phyloP scores from a whole-genome alignment of 2,797 vertebrate species.

The Lutjanus argentimaculatus region DNA sequence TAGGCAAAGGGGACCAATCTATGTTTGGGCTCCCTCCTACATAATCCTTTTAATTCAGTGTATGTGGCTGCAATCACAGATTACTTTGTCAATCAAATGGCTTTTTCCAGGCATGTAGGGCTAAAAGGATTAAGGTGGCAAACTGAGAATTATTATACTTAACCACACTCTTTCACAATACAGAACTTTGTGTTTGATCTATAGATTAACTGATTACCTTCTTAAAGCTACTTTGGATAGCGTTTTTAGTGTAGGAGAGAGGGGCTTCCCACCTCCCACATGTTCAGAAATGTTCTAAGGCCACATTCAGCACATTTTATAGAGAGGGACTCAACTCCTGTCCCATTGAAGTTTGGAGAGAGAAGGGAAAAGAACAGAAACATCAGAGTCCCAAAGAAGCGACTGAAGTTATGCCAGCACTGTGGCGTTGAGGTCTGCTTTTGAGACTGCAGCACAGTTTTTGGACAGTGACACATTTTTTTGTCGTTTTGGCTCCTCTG shows the following conservation, averaged over 20 bases:
- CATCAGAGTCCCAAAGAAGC: constrained; percentile 52
- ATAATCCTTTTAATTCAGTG: constrained; percentile 68
- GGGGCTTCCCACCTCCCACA: constrained; percentile 27
- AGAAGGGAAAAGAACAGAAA: constrained; percentile 34
- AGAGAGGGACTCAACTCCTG: constrained; percentile 6
- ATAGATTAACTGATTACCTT: constrained; percentile 40
- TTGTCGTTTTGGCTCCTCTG: constrained; percentile 23
- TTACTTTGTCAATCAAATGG: constrained; percentile 52
- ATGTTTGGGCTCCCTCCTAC: constrained; percentile 17
- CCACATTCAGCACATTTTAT: constrained; percentile 38
- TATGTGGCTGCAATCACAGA: constrained; percentile 40
- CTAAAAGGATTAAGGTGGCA: constrained; percentile 58
- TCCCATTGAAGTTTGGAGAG: constrained; percentile 40
- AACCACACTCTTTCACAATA: constrained; percentile 18
- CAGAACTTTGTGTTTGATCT: constrained; percentile 16
- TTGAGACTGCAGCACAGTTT: constrained; percentile 43
- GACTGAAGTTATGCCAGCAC: constrained; percentile 65
- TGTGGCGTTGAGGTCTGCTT: constrained; percentile 45
- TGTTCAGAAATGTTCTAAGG: constrained; percentile 54
- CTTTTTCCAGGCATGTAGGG: constrained; percentile 28
- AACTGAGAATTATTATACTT: not conserved
- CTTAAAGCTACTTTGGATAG: constrained; percentile 21
- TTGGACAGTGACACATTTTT: constrained; percentile 43
- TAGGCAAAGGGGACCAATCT: not conserved
- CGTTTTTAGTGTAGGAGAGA: constrained; percentile 10